Evolutionary conservation across 2,888 invertebrate species (phyloP).

Genomic region (Sarcophaga carnaria): DNA sequence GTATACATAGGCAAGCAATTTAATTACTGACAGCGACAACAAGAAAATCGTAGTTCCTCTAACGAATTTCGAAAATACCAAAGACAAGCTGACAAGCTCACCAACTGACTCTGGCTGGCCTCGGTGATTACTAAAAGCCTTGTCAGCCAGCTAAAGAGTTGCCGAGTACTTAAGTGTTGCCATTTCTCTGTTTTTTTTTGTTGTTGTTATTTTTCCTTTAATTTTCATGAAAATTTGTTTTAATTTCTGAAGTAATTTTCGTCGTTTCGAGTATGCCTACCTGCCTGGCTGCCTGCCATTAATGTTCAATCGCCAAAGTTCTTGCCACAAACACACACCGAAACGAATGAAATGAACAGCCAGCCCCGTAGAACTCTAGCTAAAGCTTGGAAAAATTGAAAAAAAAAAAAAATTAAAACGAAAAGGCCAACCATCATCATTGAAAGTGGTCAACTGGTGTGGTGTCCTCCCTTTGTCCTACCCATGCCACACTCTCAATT

Average conservation of each 20-base stretch:
- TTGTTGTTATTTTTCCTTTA: not conserved
- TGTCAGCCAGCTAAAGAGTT: conserved; percentile 37
- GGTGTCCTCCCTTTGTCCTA: not conserved
- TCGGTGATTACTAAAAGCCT: conserved; percentile 26
- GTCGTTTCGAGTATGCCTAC: not conserved
- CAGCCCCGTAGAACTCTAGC: not conserved
- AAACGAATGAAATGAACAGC: not conserved
- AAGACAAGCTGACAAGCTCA: not conserved
- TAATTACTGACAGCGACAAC: conserved; percentile 4
- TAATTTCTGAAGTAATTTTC: conserved; percentile 6
- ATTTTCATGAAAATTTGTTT: conserved; percentile 30
- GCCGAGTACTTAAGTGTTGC: conserved; percentile 62
- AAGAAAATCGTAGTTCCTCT: conserved; percentile 21
- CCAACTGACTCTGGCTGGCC: not conserved
- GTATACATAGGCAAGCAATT: conserved; percentile 36
- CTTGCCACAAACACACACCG: not conserved
- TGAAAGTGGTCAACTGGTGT: conserved; percentile 58
- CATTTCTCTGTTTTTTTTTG: conserved; percentile 29
- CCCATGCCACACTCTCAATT: conserved; percentile 61
- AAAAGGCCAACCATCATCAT: conserved; percentile 37
- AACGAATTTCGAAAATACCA: not conserved
- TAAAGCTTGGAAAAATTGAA: conserved; percentile 5
- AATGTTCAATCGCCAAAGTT: conserved; percentile 57
- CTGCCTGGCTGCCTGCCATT: conserved; percentile 28
- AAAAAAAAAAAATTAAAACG: not conserved